A percentile compares a stretch with the other conserved stretches of the same genome.
Evolutionary conservation across 2,797 vertebrate genomes (phyloP).

Genomic region (Hippopotamyrus pictus): DNA sequence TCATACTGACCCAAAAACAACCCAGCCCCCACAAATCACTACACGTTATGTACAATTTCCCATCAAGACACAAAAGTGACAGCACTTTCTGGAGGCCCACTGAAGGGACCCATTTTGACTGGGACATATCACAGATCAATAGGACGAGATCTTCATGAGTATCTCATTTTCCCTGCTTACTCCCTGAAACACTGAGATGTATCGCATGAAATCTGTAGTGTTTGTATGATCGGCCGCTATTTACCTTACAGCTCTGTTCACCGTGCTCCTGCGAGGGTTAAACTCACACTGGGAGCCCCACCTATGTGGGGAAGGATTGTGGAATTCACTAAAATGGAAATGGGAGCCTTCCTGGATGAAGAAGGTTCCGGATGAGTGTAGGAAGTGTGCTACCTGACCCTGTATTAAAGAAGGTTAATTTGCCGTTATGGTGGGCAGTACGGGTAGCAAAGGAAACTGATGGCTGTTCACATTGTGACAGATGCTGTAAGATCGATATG

Average conservation of each 20-base stretch:
- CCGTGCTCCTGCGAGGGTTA: slow-evolving; percentile 14
- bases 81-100: background rate
- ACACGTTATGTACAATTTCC: background rate
- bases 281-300: background rate
- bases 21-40: background rate
- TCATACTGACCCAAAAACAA: background rate
- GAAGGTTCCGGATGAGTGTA: slow-evolving; percentile 1
- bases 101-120: background rate
- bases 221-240: background rate
- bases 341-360: slow-evolving; percentile 15
- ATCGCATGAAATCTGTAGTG: background rate
- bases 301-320: background rate
- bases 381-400: slow-evolving; percentile 27
- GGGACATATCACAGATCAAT: background rate
- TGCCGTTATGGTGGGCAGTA: background rate
- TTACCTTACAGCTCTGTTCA: background rate
- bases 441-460: background rate
- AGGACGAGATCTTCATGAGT: background rate
- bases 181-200: background rate
- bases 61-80: too few relatives aligned
- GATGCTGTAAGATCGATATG: background rate
- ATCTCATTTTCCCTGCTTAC: background rate
- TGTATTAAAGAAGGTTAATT: slow-evolving; percentile 24
- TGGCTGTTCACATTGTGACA: slow-evolving; percentile 8
- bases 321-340: slow-evolving; percentile 17